A percentile compares a stretch with the other conserved stretches of the same genome.
Evolutionary conservation across 2,888 invertebrate genomes (phyloP).

Genomic region (Catonia carolina): DNA sequence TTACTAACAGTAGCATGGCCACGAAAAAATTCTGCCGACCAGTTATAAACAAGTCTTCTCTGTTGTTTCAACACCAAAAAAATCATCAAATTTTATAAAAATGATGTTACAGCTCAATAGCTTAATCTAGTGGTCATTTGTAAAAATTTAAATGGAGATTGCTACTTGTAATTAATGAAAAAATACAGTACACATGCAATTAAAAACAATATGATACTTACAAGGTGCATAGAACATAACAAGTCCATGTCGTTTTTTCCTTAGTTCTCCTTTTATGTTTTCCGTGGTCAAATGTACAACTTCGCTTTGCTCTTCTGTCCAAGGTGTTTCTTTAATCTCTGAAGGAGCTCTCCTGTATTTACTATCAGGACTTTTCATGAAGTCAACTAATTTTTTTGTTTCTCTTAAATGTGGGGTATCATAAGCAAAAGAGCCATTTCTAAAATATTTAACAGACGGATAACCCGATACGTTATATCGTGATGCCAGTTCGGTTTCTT

Average conservation of each 20-base stretch:
- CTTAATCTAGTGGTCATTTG: too few species aligned
- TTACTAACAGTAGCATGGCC: too few species aligned
- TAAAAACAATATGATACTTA: too few species aligned
- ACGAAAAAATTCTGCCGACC: too few species aligned
- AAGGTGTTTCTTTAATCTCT: constrained; percentile 71
- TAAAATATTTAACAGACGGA: constrained; percentile 72
- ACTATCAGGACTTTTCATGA: constrained; percentile 78
- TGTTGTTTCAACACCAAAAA: too few species aligned
- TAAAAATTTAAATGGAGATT: too few species aligned
- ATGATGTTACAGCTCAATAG: too few species aligned
- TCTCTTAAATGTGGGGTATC: constrained; percentile 69
- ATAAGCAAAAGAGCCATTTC: constrained; percentile 67
- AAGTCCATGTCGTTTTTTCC: constrained; percentile 78
- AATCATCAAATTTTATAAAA: too few species aligned
- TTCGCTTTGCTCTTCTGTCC: constrained; percentile 67
- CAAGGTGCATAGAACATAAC: constrained; percentile 92
- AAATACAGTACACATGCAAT: too few species aligned
- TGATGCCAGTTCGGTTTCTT: constrained; percentile 59
- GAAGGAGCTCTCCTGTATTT: constrained; percentile 74
- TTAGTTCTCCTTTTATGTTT: constrained; percentile 64
- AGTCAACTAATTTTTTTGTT: constrained; percentile 67
- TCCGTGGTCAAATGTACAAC: constrained; percentile 70
- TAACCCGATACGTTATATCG: constrained; percentile 69
- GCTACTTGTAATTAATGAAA: too few species aligned
- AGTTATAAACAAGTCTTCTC: too few species aligned